Percentiles rank a stretch among this genome's conserved stretches.
phyloP scores from a whole-genome alignment of 1,140 invertebrate genomes.

The Aleiodes sp. region DNA sequence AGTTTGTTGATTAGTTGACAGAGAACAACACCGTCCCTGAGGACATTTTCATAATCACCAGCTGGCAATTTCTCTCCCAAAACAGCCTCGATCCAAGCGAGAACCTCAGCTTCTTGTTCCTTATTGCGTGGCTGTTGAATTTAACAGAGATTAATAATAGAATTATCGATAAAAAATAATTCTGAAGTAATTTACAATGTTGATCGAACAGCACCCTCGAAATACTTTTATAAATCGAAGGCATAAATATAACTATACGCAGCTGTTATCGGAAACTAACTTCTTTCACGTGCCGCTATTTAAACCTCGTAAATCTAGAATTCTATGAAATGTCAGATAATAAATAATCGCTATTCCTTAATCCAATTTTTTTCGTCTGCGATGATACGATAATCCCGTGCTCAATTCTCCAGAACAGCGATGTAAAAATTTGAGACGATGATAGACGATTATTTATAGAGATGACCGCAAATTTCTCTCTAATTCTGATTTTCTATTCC shows the following conservation, averaged over 20 bases:
- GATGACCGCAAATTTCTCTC: not conserved
- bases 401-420: not conserved
- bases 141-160: no score
- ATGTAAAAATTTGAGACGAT: not conserved
- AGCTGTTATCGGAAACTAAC: not conserved
- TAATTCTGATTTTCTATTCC: constrained; percentile 8
- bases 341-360: not conserved
- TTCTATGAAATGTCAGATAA: constrained; percentile 3
- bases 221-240: constrained; percentile 1
- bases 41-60: constrained; percentile 88
- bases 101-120: constrained; percentile 89
- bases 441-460: constrained; percentile 5
- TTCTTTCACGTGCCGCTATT: not conserved
- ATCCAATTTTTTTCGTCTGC: not conserved
- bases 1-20: constrained; percentile 97
- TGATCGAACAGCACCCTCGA: not conserved
- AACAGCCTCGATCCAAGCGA: constrained; percentile 91
- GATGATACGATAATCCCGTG: not conserved
- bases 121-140: constrained; percentile 79
- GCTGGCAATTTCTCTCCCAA: constrained; percentile 85
- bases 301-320: not conserved
- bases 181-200: not conserved
- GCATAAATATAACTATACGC: not conserved
- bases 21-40: constrained; percentile 90
- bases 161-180: no score